A percentile compares a stretch with the other conserved stretches of the same genome.
These are phyloP conservation scores for Drosophila funebris DNA, from an alignment of 1,140 invertebrate species.

Conservation along the genomic window DNA sequence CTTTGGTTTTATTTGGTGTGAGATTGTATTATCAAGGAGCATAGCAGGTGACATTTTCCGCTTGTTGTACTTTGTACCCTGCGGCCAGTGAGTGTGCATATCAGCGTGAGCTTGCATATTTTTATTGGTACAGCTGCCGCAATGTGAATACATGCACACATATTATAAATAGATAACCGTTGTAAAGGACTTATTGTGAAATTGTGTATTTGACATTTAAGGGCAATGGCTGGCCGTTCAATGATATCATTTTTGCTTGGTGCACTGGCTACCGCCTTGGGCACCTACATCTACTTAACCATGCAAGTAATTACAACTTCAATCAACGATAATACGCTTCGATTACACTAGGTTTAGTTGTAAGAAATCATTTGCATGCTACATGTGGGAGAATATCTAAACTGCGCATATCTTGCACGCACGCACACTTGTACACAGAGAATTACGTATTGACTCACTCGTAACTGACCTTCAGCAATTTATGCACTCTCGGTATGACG, in stretches of 20 bases:
- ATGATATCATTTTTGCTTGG: slow-evolving; percentile 71
- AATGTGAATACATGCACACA: slow-evolving; percentile 13
- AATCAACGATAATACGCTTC: slow-evolving; percentile 12
- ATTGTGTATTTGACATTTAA: slow-evolving; percentile 29
- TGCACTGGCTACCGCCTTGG: slow-evolving; percentile 71
- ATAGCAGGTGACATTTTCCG: slow-evolving; percentile 1
- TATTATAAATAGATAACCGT: neutral
- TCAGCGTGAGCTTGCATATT: slow-evolving; percentile 72
- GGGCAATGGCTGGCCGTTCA: slow-evolving; percentile 60
- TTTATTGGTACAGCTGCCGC: slow-evolving; percentile 18
- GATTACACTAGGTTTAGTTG: neutral
- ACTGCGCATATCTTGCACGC: neutral
- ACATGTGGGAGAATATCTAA: slow-evolving; percentile 13
- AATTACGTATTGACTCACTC: slow-evolving; percentile 26
- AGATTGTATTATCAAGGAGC: slow-evolving; percentile 15
- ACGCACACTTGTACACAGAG: neutral
- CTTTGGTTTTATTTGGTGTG: neutral
- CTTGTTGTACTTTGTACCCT: slow-evolving; percentile 61
- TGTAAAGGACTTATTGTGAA: slow-evolving; percentile 53
- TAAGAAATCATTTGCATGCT: slow-evolving; percentile 53
- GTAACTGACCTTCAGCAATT: slow-evolving; percentile 45
- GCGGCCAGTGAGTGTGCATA: slow-evolving; percentile 33
- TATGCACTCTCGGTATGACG: slow-evolving; percentile 14
- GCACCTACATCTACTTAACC: slow-evolving; percentile 74
- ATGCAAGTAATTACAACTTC: slow-evolving; percentile 71